These are phyloP conservation scores for Oncorhynchus nerka DNA, from an alignment of 2,113 vertebrate genomes.

Conservation along the genomic window DNA sequence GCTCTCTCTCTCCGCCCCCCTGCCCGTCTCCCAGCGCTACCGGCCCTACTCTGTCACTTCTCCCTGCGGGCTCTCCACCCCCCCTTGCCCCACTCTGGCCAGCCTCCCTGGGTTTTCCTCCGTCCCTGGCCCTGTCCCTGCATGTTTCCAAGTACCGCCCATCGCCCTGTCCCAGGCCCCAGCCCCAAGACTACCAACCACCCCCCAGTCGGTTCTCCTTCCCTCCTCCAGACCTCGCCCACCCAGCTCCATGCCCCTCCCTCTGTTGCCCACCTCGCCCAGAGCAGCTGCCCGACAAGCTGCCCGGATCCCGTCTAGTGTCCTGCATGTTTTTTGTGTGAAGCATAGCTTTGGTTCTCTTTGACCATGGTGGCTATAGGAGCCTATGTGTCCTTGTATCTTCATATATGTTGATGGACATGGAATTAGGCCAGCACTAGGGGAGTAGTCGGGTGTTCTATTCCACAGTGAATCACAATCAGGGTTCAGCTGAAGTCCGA, in stretches of 20 bases:
- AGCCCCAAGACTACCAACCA: slow-evolving; percentile 53
- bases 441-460: not conserved
- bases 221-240: slow-evolving; percentile 52
- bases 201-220: not conserved
- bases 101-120: slow-evolving; percentile 31
- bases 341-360: not conserved
- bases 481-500: not conserved
- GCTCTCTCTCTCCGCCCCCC: slow-evolving; percentile 64
- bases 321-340: not conserved
- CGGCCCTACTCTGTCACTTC: slow-evolving; percentile 83
- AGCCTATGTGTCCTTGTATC: not conserved
- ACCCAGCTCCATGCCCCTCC: slow-evolving; percentile 63
- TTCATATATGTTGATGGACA: not conserved
- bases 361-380: no score
- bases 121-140: slow-evolving; percentile 46
- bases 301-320: slow-evolving; percentile 85
- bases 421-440: not conserved
- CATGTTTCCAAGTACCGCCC: slow-evolving; percentile 65
- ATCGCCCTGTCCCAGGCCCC: slow-evolving; percentile 65
- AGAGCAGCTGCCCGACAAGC: slow-evolving; percentile 70
- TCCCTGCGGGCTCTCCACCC: slow-evolving; percentile 68
- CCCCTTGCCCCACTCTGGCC: slow-evolving; percentile 61
- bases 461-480: not conserved
- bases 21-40: slow-evolving; percentile 84
- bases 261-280: slow-evolving; percentile 76